Conservation (phyloP, 2,888 invertebrate species). For the Pseudolycoriella hygida region DNA sequence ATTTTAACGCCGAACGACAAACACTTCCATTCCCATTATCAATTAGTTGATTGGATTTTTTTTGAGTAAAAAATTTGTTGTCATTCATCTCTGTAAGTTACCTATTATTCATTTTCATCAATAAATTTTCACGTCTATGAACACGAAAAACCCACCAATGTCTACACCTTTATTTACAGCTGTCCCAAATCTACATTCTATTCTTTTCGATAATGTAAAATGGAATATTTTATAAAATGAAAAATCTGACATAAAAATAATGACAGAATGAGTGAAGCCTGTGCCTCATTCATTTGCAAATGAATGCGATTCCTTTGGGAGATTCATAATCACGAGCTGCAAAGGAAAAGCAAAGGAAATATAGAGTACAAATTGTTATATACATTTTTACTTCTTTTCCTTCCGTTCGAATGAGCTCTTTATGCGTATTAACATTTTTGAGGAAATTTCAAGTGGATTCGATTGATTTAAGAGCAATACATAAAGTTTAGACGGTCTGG, state of each 20-base stretch:
- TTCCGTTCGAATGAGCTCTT: too few relatives aligned
- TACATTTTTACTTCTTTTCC: too few relatives aligned
- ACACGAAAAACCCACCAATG: too few relatives aligned
- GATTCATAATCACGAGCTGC: background rate
- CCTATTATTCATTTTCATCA: background rate
- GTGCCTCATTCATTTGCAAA: conserved; percentile 1
- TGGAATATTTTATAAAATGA: background rate
- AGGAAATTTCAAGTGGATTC: too few relatives aligned
- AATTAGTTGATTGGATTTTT: background rate
- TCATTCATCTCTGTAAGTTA: background rate
- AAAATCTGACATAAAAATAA: background rate
- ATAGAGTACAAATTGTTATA: too few relatives aligned
- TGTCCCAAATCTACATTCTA: background rate
- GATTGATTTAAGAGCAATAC: too few relatives aligned
- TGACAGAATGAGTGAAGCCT: background rate
- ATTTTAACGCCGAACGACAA: background rate
- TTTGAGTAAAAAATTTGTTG: background rate
- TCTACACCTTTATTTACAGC: too few relatives aligned
- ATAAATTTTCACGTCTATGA: too few relatives aligned
- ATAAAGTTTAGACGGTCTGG: too few relatives aligned
- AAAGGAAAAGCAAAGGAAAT: too few relatives aligned
- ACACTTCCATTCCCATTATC: background rate
- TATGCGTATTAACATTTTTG: too few relatives aligned
- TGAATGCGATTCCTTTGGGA: background rate
- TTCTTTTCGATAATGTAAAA: background rate